Evolutionary conservation across 2,888 invertebrate species (phyloP).

Genomic region (Sepioteuthis lessoniana): DNA sequence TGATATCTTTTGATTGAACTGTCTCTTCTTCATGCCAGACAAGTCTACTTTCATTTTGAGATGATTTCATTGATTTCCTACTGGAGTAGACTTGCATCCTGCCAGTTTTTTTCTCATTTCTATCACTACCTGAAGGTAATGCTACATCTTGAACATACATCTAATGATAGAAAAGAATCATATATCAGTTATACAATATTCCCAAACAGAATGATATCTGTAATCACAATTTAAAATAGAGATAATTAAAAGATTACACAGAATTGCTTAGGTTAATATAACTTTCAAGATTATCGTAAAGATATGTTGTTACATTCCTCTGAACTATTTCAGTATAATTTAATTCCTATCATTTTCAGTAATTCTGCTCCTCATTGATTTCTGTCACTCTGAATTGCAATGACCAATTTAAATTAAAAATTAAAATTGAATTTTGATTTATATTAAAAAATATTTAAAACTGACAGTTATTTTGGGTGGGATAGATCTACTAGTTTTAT

Average conservation of each 20-base stretch:
- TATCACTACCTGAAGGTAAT: background rate
- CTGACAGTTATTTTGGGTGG: background rate
- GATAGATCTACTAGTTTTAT: no score
- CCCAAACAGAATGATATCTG: background rate
- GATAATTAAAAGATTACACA: background rate
- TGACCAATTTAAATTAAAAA: background rate
- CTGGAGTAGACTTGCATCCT: background rate
- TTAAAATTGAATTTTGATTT: background rate
- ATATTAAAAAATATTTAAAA: background rate
- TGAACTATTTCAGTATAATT: background rate
- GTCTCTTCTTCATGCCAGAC: slow-evolving; percentile 25
- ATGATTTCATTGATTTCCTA: background rate
- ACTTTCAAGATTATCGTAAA: no score
- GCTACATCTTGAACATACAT: slow-evolving; percentile 2
- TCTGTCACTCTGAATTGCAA: no score
- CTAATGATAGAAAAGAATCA: background rate
- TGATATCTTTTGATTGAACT: background rate
- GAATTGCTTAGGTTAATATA: no score
- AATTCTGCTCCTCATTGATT: background rate
- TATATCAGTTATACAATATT: background rate
- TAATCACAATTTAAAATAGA: background rate
- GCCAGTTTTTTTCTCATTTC: background rate
- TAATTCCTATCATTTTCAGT: background rate
- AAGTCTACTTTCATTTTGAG: background rate
- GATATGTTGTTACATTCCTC: background rate